phyloP scores from a whole-genome alignment of 2,797 vertebrate genomes.

The Allobates femoralis region DNA sequence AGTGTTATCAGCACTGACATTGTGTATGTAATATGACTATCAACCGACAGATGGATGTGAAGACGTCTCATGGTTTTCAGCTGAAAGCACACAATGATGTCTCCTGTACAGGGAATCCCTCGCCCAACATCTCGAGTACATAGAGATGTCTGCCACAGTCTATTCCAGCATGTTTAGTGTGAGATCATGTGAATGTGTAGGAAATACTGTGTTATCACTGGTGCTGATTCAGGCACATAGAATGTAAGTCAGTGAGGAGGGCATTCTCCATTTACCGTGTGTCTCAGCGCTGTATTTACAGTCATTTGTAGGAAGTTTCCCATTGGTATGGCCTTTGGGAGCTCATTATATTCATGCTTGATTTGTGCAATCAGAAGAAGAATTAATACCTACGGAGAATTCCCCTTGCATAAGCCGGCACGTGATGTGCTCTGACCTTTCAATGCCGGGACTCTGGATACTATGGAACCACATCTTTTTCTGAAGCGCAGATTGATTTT shows the following conservation, averaged over 20 bases:
- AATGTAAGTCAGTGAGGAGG: constrained; percentile 41
- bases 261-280: not conserved
- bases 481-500: too few species aligned
- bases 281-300: not conserved
- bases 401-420: not conserved
- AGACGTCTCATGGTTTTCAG: constrained; percentile 18
- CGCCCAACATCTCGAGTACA: not conserved
- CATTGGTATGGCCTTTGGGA: not conserved
- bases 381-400: not conserved
- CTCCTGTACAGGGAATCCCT: constrained; percentile 51
- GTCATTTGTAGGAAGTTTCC: constrained; percentile 10
- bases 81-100: constrained; percentile 16
- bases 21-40: constrained; percentile 40
- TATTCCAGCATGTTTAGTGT: constrained; percentile 1
- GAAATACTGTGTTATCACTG: not conserved
- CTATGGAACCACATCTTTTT: not conserved
- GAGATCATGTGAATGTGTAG: not conserved
- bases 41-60: constrained; percentile 43
- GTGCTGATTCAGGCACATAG: constrained; percentile 44
- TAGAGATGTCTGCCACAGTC: not conserved
- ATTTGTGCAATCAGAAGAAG: not conserved
- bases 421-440: not conserved
- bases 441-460: not conserved
- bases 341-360: not conserved
- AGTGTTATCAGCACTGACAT: constrained; percentile 40